A percentile compares a stretch with the other conserved stretches of the same genome.
Conservation (phyloP, 1,140 invertebrate genomes). For the Macrobrachium rosenbergii region DNA sequence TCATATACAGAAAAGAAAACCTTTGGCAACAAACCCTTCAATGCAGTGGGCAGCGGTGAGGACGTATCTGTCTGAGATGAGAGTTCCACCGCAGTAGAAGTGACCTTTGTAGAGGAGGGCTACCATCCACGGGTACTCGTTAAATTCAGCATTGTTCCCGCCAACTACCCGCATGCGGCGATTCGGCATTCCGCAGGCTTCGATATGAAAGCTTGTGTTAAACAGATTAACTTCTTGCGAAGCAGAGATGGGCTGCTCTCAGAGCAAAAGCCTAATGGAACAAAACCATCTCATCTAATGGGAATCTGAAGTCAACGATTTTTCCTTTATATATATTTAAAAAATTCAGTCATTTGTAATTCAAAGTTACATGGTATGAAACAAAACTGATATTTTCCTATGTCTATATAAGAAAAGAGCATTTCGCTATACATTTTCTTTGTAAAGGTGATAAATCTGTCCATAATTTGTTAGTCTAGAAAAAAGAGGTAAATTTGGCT, state of each 20-base stretch:
- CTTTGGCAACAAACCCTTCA: slow-evolving; percentile 77
- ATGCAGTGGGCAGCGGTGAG: slow-evolving; percentile 83
- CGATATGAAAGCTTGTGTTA: no score
- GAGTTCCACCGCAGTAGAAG: slow-evolving; percentile 84
- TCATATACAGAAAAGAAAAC: background rate
- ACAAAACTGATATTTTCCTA: no score
- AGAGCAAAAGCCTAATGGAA: background rate
- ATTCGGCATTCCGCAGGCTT: slow-evolving; percentile 64
- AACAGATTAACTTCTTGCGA: background rate
- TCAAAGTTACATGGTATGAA: no score
- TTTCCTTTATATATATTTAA: no score
- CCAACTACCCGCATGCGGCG: slow-evolving; percentile 58
- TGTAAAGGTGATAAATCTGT: no score
- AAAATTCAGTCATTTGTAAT: no score
- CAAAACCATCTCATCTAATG: no score
- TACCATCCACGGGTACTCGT: slow-evolving; percentile 86
- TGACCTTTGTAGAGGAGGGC: slow-evolving; percentile 85
- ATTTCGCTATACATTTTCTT: no score
- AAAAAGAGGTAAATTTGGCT: no score
- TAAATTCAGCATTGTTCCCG: slow-evolving; percentile 58
- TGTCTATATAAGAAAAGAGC: no score
- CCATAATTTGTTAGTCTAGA: no score
- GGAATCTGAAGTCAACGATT: no score
- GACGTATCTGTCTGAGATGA: slow-evolving; percentile 81
- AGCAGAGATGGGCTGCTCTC: background rate